Evolutionary conservation across 2,113 vertebrate genomes (phyloP).

Genomic region (Hucho hucho): DNA sequence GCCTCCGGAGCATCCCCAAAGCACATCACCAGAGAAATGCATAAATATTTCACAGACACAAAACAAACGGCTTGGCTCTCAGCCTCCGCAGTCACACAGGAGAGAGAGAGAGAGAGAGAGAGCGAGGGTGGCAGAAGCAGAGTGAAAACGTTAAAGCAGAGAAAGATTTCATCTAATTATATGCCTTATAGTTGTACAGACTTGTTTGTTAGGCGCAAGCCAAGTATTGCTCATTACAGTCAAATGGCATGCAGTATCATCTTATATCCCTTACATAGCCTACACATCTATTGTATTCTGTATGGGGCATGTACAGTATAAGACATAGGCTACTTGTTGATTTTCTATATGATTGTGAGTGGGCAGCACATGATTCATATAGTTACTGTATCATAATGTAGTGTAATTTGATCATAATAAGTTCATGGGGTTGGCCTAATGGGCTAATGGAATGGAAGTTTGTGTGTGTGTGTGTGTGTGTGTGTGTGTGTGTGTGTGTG

Average conservation of each 20-base stretch:
- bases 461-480: no score
- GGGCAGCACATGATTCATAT: constrained; percentile 31
- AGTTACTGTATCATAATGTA: constrained; percentile 7
- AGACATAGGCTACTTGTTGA: background rate
- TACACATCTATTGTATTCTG: background rate
- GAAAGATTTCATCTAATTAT: constrained; percentile 35
- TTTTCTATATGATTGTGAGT: constrained; percentile 3
- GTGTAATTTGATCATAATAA: constrained; percentile 45
- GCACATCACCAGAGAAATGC: constrained; percentile 53
- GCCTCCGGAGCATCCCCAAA: constrained; percentile 57
- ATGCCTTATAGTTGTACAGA: constrained; percentile 36
- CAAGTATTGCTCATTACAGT: background rate
- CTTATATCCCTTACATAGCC: background rate
- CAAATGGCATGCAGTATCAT: background rate
- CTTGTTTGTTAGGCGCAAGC: background rate
- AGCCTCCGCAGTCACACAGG: constrained; percentile 39
- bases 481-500: no score
- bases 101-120: constrained; percentile 32
- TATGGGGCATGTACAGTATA: background rate
- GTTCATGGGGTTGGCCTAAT: constrained; percentile 43
- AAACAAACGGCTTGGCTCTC: constrained; percentile 50
- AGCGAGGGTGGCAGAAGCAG: constrained; percentile 1
- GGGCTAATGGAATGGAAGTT: constrained; percentile 34
- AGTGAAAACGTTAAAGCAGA: constrained; percentile 29
- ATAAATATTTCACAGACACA: constrained; percentile 65